These are phyloP conservation scores for Myotis planiceps DNA, from an alignment of 2,797 vertebrate species.

Conservation along the genomic window DNA sequence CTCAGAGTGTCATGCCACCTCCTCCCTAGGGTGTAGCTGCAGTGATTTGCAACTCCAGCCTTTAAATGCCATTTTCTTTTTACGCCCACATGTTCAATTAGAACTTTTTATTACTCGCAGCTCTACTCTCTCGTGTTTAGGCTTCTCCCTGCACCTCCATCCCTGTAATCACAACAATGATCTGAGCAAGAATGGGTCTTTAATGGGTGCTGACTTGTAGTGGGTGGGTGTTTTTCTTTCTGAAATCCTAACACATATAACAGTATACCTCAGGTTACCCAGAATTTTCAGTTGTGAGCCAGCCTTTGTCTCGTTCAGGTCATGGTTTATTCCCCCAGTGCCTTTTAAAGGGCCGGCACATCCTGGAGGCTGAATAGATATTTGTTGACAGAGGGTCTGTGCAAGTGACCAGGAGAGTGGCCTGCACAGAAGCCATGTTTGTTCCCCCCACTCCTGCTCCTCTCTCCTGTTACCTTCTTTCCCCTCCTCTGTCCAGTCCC, in stretches of 20 bases:
- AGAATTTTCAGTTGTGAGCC: neutral
- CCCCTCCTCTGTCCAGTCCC: too few species aligned
- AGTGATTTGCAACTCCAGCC: conserved; percentile 67
- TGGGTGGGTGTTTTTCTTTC: conserved; percentile 43
- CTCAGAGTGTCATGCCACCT: conserved; percentile 23
- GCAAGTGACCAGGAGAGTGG: neutral
- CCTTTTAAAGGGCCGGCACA: neutral
- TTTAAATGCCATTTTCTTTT: conserved; percentile 74
- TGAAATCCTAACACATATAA: neutral
- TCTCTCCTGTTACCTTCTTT: neutral
- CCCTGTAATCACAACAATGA: conserved; percentile 43
- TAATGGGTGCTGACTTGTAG: neutral
- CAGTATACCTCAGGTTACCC: neutral
- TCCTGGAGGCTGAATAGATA: neutral
- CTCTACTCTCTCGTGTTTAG: neutral
- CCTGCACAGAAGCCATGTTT: neutral
- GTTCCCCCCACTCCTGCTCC: fast-evolving
- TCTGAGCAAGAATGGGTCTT: conserved; percentile 19
- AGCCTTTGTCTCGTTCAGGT: neutral
- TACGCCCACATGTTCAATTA: conserved; percentile 66
- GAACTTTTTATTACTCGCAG: conserved; percentile 9
- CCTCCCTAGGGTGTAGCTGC: conserved; percentile 58
- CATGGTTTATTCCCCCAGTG: neutral
- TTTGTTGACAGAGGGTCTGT: neutral
- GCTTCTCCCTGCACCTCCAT: conserved; percentile 21